Evolutionary conservation across 2,797 vertebrate species (phyloP), one percentile per base, ranked within the genome.

Genomic region (Gallinago nigripennis): DNA sequence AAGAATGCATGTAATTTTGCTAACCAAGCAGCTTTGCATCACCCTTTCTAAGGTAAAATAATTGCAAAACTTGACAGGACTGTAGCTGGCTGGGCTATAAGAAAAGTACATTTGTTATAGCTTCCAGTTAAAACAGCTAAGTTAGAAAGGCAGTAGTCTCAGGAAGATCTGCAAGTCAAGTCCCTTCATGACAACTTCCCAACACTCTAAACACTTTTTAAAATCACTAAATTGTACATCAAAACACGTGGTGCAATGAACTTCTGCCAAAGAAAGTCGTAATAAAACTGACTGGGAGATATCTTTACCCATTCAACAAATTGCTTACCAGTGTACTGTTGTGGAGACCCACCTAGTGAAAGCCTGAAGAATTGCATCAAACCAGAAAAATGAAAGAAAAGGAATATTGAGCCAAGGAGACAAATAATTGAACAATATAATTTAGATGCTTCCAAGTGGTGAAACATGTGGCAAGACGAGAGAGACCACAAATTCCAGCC

Each of bases 301-400:
- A 8, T 16, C 28, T 51, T 65, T 48, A 70, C 46, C 65, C 25
- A 28, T 13, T 69, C 51, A 33, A 11, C 63, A 31, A 51, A 33
- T 6, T 46, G 15, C 53, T 91, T 68, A 33, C 70, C 73, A 25
- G 66, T 75, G 73, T 24, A 45, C 90, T 95, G 95, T 75, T 94
- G 70, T 94, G 91, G 95, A 78, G 96, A 91, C 68, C 95, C 96
- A 96, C 91, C 96, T 96, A 96, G 96, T 80, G 96, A 95, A 79
- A 70, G 64, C 63, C 77, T 0, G 41, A 57, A 84, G 96, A 94
- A 97, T 16, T 97, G 86, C 96, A 97, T 48, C 18, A 30, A 58
- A 50, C 37, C 70, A 65, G 66, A 78, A 69, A 69, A 69, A 58
- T 0, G 33, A 60, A 61, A 71, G 45, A 70, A 69, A 71, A 9